Evolutionary conservation across 2,797 vertebrate genomes (phyloP).

Genomic region (Neopelma chrysocephalum): DNA sequence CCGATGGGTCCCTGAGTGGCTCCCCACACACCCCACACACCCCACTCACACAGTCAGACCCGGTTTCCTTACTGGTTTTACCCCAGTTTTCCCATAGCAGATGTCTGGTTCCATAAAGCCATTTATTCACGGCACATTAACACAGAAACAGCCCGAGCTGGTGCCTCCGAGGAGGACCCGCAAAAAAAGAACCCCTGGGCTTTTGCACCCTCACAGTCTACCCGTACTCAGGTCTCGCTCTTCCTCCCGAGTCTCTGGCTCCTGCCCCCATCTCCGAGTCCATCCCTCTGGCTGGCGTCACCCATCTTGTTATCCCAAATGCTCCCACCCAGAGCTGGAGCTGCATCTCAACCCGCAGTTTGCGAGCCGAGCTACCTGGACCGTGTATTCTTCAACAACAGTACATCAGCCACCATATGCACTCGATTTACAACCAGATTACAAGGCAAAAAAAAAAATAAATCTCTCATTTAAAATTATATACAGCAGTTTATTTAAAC

Average conservation of each 20-base stretch:
- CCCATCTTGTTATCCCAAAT: not conserved
- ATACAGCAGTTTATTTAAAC: conserved; percentile 38
- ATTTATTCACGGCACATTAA: not conserved
- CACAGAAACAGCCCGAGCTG: not conserved
- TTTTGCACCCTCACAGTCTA: not conserved
- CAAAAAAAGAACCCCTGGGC: not conserved
- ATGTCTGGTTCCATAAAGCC: not conserved
- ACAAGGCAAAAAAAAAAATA: not conserved
- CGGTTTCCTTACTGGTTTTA: not conserved
- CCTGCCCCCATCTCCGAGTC: not conserved
- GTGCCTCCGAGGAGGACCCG: not conserved
- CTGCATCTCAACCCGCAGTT: not conserved
- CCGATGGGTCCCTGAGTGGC: accelerated
- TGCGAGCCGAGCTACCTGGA: not conserved
- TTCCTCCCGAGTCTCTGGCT: accelerated
- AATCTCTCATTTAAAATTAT: not conserved
- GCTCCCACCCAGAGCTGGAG: not conserved
- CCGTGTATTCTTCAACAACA: not conserved
- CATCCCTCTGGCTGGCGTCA: not conserved
- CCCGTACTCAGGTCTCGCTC: not conserved
- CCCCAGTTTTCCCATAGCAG: not conserved
- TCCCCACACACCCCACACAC: not conserved
- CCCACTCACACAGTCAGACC: not conserved
- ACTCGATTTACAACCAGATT: not conserved
- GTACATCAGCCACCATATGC: not conserved